Base-by-base conservation (phyloP, 1,140 invertebrate species). In the Asobara japonica region DNA sequence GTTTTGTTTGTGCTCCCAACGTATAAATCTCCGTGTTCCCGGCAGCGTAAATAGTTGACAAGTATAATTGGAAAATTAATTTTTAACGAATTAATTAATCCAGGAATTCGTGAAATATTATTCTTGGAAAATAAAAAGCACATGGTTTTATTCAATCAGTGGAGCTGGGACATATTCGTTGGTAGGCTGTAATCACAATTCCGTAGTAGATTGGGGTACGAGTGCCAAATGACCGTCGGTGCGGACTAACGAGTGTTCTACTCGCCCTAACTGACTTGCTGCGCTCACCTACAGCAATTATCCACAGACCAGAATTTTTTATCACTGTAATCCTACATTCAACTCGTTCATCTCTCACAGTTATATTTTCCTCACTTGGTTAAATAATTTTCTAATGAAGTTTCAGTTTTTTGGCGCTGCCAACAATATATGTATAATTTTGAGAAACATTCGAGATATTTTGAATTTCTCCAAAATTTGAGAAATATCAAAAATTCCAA, bases 401-500 rank as follows among this genome's bases (percentile, higher is more conserved):
- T 20, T 20, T 69, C 11, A n/a, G 5, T 7, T 36, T 36, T 36
- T 36, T 36, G 33, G 13, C 13, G 33, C 5, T 36, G 5, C 13
- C 13, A 36, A 7, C 6, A 36, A 7, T 13, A 36, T 36, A 36
- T 36, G 13, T 36, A 36, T 7, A 13, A 36, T 13, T 7, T 36
- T 7, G 13, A 36, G 33, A 68, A n/a, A n/a, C n/a, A 68, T 73
- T 27, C 56, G 30, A n/a, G n/a, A n/a, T n/a, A n/a, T n/a, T n/a
- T n/a, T n/a, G n/a, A n/a, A n/a, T n/a, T n/a, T n/a, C n/a, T n/a
- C n/a, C n/a, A n/a, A n/a, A n/a, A n/a, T n/a, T n/a, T n/a, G n/a
- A n/a, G n/a, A n/a, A n/a, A n/a, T n/a, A n/a, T n/a, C n/a, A n/a
- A n/a, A n/a, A n/a, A n/a, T n/a, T n/a, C n/a, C n/a, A n/a, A n/a